These are phyloP conservation scores for Cheilosia pagana DNA, from an alignment of 2,888 invertebrate genomes.

Conservation along the genomic window DNA sequence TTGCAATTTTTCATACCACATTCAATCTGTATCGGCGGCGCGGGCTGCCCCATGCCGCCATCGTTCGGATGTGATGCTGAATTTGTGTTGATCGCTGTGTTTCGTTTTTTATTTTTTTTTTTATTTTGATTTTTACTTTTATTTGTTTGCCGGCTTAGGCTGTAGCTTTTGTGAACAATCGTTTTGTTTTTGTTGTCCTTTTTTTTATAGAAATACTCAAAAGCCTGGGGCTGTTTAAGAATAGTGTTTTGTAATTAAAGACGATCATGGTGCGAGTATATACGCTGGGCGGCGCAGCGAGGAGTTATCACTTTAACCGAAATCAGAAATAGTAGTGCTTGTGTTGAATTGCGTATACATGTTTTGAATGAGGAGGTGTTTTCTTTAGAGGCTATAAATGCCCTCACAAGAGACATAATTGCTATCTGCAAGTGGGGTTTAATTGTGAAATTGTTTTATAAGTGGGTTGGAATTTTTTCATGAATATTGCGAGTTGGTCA, in stretches of 20 bases:
- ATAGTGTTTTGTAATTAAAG: slow-evolving; percentile 58
- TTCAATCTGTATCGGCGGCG: slow-evolving; percentile 34
- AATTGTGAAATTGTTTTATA: neutral
- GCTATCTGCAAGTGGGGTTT: slow-evolving; percentile 1
- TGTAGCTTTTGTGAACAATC: slow-evolving; percentile 4
- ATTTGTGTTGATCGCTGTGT: slow-evolving; percentile 31
- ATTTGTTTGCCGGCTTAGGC: slow-evolving; percentile 7
- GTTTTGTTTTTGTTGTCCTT: neutral
- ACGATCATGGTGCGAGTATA: slow-evolving; percentile 27
- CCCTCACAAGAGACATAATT: neutral
- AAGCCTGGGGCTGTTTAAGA: slow-evolving; percentile 17
- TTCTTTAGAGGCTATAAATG: neutral
- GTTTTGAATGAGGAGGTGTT: slow-evolving; percentile 8
- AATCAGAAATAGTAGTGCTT: slow-evolving; percentile 37
- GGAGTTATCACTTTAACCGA: slow-evolving; percentile 69
- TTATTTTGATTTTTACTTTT: slow-evolving; percentile 16
- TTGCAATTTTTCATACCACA: slow-evolving; percentile 66
- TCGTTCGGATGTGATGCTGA: slow-evolving; percentile 12
- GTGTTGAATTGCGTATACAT: neutral
- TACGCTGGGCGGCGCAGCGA: slow-evolving; percentile 63
- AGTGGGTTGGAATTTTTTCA: neutral
- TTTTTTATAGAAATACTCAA: neutral
- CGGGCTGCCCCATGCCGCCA: slow-evolving; percentile 2
- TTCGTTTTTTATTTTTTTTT: too few relatives aligned
- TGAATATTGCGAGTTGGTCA: neutral